A percentile compares a stretch with the other conserved stretches of the same genome.
Conservation (phyloP, 2,888 invertebrate genomes). For the Myopa tessellatipennis region DNA sequence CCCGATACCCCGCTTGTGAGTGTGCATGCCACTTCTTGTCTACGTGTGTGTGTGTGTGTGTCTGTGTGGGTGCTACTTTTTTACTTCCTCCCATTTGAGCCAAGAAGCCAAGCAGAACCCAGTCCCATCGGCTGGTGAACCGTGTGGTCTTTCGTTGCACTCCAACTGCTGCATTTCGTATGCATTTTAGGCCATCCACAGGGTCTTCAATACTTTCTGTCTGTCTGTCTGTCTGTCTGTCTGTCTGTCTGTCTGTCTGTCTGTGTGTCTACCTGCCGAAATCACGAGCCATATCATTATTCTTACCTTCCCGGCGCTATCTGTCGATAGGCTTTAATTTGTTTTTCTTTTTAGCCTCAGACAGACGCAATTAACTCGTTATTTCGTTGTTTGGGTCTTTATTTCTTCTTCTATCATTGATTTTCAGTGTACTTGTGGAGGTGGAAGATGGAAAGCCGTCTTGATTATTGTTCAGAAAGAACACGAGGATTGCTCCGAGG, state of each 20-base stretch:
- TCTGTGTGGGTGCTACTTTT: not conserved
- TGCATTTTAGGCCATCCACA: constrained; percentile 18
- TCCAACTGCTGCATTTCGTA: constrained; percentile 22
- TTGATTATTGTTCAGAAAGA: no score
- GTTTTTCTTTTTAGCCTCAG: constrained; percentile 22
- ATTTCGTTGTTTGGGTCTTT: not conserved
- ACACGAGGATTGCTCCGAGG: no score
- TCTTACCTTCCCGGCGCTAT: not conserved
- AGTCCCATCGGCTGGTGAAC: not conserved
- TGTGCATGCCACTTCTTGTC: not conserved
- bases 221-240: constrained; percentile 7
- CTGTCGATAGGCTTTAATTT: constrained; percentile 4
- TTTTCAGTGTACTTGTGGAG: no score
- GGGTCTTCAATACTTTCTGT: not conserved
- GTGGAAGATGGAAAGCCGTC: no score
- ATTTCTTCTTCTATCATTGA: not conserved
- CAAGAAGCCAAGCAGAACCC: constrained; percentile 27
- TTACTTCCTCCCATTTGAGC: constrained; percentile 39
- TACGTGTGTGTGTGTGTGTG: not conserved
- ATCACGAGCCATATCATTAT: constrained; percentile 26
- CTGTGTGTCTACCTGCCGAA: constrained; percentile 4
- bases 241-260: constrained; percentile 2
- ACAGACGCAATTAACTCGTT: constrained; percentile 39
- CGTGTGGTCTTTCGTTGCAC: not conserved
- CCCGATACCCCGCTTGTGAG: not conserved